Base-by-base conservation (phyloP, 2,113 vertebrate species). In the Morone saxatilis region DNA sequence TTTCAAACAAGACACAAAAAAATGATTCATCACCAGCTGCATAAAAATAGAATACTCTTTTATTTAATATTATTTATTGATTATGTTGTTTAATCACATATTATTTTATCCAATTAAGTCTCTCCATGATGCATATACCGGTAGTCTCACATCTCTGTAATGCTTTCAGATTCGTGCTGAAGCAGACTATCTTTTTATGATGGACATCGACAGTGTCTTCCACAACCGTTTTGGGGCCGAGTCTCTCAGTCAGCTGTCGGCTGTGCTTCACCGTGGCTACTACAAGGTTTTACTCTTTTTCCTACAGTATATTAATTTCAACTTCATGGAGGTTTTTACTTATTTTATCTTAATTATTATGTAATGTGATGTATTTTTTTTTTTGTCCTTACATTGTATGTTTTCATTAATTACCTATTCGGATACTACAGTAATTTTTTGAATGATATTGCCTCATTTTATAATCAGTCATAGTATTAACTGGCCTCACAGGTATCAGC, bases 191-290 rank as follows among this genome's bases (percentile, higher is more conserved):
- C 63, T 89, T 40, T 89, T 80, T 16, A 88, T 82, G 88, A 89
- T 86, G 85, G 86, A 90, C 76, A 71, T 90, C 1, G 87, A 89
- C 76, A 91, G 90, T 12, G 10, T 88, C 40, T 91, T 88, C 68
- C 41, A 72, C 63, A 13, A 41, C 43, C 69, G 62, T 20, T 60
- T 91, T 31, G 90, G 86, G 71, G 83, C 85, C 0, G 81, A 91
- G 54, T 80, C 86, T 25, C 76, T 89, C 57, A 86, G 90, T 48
- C 54, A 1, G n/a, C 59, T 88, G 17, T 80, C 85, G 61, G 90
- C 83, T 48, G 87, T 91, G 43, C 85, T 88, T 66, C 85, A 91
- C 20, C 78, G 83, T 48, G 78, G 68, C 40, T 86, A 84, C 80
- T 86, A 69, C 59, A 88, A 84, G 85, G 85, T 89, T 81, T 78